A percentile compares a stretch with the other conserved stretches of the same genome.
Evolutionary conservation across 2,113 vertebrate species (phyloP).

Genomic region (Siphamia tubifer): DNA sequence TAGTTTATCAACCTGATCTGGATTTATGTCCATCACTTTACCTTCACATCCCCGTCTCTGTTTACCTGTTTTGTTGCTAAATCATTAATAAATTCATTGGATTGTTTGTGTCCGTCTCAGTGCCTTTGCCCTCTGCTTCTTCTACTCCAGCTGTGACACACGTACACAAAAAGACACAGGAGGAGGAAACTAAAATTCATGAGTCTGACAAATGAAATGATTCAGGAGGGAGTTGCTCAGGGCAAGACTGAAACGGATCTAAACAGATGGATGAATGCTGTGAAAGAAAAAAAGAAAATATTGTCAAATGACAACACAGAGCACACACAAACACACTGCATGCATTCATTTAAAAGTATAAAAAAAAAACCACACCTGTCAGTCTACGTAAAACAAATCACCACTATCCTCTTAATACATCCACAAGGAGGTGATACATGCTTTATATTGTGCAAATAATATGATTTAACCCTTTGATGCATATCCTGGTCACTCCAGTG

Average conservation of each 20-base stretch:
- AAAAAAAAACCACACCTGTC: background rate
- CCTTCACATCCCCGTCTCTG: no score
- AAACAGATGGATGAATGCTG: conserved; percentile 43
- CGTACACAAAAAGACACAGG: background rate
- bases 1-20: no score
- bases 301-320: background rate
- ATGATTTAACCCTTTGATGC: no score
- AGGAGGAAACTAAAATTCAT: conserved; percentile 10
- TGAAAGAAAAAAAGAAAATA: conserved; percentile 6
- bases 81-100: no score
- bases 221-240: conserved; percentile 4
- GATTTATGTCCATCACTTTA: no score
- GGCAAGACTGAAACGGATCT: conserved; percentile 20
- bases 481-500: no score
- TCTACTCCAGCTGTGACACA: no score
- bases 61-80: no score
- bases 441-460: no score
- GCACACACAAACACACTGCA: background rate
- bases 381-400: background rate
- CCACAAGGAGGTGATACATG: background rate
- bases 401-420: background rate
- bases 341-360: background rate
- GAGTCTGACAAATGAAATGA: conserved; percentile 37
- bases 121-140: no score
- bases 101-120: no score